phyloP scores from a whole-genome alignment of 2,113 vertebrate genomes.

The Cairina moschata region DNA sequence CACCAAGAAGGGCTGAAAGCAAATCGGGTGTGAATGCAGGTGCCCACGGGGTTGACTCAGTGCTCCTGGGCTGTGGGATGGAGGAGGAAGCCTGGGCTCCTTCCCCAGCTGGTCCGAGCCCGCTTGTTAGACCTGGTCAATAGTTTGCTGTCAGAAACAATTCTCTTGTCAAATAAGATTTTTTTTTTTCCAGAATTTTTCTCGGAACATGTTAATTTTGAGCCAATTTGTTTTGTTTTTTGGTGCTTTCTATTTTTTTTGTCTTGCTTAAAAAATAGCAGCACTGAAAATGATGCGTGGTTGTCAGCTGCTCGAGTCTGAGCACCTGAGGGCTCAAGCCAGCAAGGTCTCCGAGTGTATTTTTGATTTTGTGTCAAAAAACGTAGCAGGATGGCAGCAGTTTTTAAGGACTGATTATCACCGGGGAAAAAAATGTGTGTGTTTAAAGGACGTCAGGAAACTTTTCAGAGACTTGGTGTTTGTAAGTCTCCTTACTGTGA shows the following conservation, averaged over 20 bases:
- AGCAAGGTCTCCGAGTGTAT: conserved; percentile 1
- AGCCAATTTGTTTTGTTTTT: conserved; percentile 33
- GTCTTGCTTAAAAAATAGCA: not conserved
- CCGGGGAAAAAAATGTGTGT: fast-evolving
- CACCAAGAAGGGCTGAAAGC: not conserved
- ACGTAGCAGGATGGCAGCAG: not conserved
- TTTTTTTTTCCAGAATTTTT: not conserved
- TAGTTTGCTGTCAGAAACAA: conserved; percentile 55
- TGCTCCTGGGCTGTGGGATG: not conserved
- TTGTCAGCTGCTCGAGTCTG: conserved; percentile 35
- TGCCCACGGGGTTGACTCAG: not conserved
- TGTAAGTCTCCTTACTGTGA: not conserved
- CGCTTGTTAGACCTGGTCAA: conserved; percentile 58
- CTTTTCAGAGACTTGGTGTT: not conserved
- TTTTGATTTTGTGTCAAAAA: conserved; percentile 41
- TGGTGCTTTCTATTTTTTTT: not conserved
- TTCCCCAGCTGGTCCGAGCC: not conserved
- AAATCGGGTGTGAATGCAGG: not conserved
- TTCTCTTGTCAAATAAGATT: conserved; percentile 17
- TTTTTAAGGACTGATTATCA: conserved; percentile 18
- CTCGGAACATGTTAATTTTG: conserved; percentile 16
- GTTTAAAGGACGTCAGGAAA: not conserved
- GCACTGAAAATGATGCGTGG: not conserved
- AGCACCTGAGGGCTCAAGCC: conserved; percentile 6
- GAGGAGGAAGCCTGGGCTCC: not conserved